Evolutionary conservation across 2,797 vertebrate species (phyloP), one percentile per base, ranked within the genome.

Genomic region (Oreochromis mossambicus): DNA sequence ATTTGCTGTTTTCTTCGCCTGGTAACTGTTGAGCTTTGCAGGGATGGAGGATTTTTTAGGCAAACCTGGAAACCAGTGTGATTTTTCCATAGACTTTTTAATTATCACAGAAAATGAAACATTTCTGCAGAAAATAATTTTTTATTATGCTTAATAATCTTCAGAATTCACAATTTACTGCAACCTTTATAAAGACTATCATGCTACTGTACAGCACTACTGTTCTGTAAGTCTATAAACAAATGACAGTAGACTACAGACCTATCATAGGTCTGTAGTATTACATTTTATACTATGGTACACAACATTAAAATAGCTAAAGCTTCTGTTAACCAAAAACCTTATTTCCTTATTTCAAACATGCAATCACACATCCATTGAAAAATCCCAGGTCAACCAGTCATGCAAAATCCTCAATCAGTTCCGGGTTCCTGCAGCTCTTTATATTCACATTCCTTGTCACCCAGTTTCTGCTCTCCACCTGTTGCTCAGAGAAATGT

Each of bases 101-200:
- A 43, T 70, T 2, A 29, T 70, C 5, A 9, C 3, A 26, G 21
- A 15, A 43, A 68, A 24, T 68, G 38, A 68, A 41, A 43, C 12
- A 68, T 68, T 43, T 70, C 66, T 3, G 38, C 21, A 6, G 9
- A 15, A 70, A 70, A 26, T 0, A 10, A 0, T 0, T 26, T 41
- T 68, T 70, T 43, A 70, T 43, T 26, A 24, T 70, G n/a, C 38
- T 70, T 70, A 61, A 34, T 70, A 70, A 26, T 43, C 13, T 0
- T 43, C 38, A 26, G n/a, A 70, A 43, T 66, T 21, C 21, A 26
- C 38, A 70, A 70, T 41, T 21, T 41, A 68, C 61, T 66, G 61
- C 36, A 70, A 1, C 38, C 21, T 43, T 68, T 43, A 70, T 70
- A 70, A 70, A 70, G 63, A 70, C 21, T 43, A 10, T 43, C 21